These are phyloP conservation scores for Eulithis prunata DNA, from an alignment of 2,888 invertebrate species.

Conservation along the genomic window DNA sequence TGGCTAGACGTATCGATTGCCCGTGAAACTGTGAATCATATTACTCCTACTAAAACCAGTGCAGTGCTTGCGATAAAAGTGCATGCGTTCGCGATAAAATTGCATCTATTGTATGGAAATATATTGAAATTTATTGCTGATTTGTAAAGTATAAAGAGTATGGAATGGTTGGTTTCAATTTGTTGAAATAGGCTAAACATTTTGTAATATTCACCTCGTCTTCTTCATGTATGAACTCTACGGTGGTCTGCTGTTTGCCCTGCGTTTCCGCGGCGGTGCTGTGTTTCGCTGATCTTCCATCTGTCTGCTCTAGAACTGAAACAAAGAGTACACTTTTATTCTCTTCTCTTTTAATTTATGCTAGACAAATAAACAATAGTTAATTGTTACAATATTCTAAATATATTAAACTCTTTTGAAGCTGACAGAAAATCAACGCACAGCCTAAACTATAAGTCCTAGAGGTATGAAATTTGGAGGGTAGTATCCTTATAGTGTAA, in stretches of 20 bases:
- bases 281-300: conserved; percentile 62
- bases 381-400: too few species aligned
- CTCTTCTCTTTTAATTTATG: background rate
- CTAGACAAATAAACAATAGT: too few species aligned
- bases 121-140: conserved; percentile 19
- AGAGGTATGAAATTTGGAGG: too few species aligned
- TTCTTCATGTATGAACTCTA: conserved; percentile 74
- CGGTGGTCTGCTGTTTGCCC: conserved; percentile 64
- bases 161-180: conserved; percentile 14
- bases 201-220: conserved; percentile 64
- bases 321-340: conserved; percentile 51
- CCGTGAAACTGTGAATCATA: conserved; percentile 38
- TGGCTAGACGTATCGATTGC: conserved; percentile 57
- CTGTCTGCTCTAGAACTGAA: conserved; percentile 77
- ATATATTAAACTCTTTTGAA: too few species aligned
- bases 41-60: conserved; percentile 36
- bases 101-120: conserved; percentile 15
- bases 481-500: too few species aligned
- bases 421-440: too few species aligned
- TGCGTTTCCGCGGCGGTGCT: conserved; percentile 62
- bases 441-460: too few species aligned
- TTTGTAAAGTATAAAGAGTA: conserved; percentile 14
- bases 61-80: conserved; percentile 34
- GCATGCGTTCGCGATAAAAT: conserved; percentile 32
- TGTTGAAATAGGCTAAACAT: conserved; percentile 13